These are phyloP conservation scores for Varanus komodoensis DNA, from an alignment of 2,113 vertebrate genomes.

Conservation along the genomic window DNA sequence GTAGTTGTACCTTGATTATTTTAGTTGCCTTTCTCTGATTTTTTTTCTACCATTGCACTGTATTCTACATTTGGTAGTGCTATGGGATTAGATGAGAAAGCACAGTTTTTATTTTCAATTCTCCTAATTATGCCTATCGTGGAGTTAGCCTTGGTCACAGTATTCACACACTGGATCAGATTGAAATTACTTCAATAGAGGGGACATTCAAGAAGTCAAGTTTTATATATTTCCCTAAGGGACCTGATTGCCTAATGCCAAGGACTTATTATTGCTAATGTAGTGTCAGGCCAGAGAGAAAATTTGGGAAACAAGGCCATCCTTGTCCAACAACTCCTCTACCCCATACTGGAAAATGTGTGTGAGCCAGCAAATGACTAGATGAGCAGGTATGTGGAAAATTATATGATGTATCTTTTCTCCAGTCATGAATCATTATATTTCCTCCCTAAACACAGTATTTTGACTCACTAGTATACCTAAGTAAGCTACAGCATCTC, in stretches of 20 bases:
- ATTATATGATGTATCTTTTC: neutral
- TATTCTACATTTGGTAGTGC: no score
- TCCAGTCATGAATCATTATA: conserved; percentile 11
- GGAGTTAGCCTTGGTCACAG: no score
- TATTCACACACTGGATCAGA: no score
- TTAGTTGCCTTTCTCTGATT: no score
- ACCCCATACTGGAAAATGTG: conserved; percentile 5
- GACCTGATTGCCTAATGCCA: neutral
- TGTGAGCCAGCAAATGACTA: neutral
- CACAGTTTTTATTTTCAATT: no score
- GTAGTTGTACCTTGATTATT: no score
- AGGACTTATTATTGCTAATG: neutral
- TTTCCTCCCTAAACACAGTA: conserved; percentile 26
- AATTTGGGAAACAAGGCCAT: neutral
- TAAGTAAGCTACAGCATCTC: neutral
- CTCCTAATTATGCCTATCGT: no score
- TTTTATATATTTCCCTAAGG: neutral
- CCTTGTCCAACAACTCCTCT: neutral
- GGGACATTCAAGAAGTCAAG: neutral
- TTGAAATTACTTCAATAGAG: no score
- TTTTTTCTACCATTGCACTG: no score
- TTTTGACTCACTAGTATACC: conserved; percentile 1
- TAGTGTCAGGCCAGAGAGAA: neutral
- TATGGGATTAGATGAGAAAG: no score
- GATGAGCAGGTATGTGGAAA: neutral